Evolutionary conservation across 2,113 vertebrate genomes (phyloP), one percentile per base, ranked within the genome.

Genomic region (Rhabdomys dilectus): DNA sequence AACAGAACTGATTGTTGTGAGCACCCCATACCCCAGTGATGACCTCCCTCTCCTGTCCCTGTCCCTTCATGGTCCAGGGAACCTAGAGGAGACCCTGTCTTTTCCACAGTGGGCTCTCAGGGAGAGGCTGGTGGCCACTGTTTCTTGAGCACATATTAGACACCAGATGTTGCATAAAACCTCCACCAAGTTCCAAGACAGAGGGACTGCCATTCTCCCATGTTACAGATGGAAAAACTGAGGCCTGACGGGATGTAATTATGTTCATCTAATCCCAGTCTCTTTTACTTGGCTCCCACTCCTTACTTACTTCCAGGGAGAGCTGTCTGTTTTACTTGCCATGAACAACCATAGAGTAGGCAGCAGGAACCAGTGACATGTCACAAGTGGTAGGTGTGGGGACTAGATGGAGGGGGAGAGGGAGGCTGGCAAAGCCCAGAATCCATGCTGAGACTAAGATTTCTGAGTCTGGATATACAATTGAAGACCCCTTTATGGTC

Each of bases 51-150:
- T 56, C 66, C 11, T n/a, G 10, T 56, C 36, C 45, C 11, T n/a
- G 12, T 56, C 36, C 45, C 58, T 66, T 19, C 8, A 2, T 7
- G 39, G 7, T 45, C 53, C 31, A 5, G 0, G 0, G n/a, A 93
- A 72, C 16, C 31, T 7, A 0, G 24, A 62, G 64, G 42, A 68
- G 15, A 88, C 70, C 29, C 19, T 34, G 45, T 5, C 56, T 53
- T 39, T 75, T 31, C 24, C 21, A 3, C 0, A 0, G 51, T 10
- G 31, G 24, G 13, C 36, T 70, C 9, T 73, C 81, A 66, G 68
- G 51, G 60, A 53, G 58, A 39, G 91, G 39, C 42, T n/a, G 34
- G 5, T 39, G 42, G 31, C 48, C 62, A 9, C 48, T 73, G 2
- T 53, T 82, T 62, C 60, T 42, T 89, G 3, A 51, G 76, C 56